Conservation (phyloP, 1,140 invertebrate genomes). For the Zaprionus africanus region DNA sequence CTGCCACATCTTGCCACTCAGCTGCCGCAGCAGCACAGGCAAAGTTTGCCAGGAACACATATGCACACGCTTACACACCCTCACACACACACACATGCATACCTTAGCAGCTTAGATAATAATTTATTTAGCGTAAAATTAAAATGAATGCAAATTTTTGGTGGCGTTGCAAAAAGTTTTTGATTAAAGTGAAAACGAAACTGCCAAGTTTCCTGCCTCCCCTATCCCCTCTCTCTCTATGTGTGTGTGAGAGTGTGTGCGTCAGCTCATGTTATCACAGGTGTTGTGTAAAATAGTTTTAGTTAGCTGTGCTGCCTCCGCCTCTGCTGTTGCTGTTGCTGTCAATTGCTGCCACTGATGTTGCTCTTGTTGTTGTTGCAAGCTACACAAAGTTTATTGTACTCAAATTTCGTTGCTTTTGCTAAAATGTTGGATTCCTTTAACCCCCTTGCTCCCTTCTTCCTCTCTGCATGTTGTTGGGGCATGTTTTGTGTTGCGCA, state of each 20-base stretch:
- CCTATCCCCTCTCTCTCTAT: neutral
- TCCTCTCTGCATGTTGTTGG: constrained; percentile 5
- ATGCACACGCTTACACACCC: constrained; percentile 21
- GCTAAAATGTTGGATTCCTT: constrained; percentile 24
- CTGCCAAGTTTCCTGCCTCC: constrained; percentile 59
- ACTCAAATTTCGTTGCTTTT: constrained; percentile 50
- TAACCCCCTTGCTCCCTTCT: neutral
- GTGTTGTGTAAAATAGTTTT: constrained; percentile 69
- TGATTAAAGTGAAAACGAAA: constrained; percentile 82
- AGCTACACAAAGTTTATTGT: constrained; percentile 70
- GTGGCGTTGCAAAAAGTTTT: constrained; percentile 73
- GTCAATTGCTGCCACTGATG: constrained; percentile 2
- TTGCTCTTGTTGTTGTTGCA: constrained; percentile 39
- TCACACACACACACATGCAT: constrained; percentile 25
- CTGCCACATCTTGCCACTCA: constrained; percentile 14
- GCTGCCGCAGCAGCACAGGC: constrained; percentile 9
- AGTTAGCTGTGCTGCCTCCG: constrained; percentile 41
- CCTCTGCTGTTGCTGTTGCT: neutral
- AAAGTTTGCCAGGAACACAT: constrained; percentile 49
- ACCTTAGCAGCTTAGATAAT: constrained; percentile 71
- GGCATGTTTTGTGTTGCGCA: constrained; percentile 52
- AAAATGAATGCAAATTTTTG: constrained; percentile 80
- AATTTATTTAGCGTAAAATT: constrained; percentile 83
- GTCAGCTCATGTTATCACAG: constrained; percentile 68
- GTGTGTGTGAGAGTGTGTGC: neutral